Evolutionary conservation across 2,113 vertebrate genomes (phyloP), one percentile per base, ranked within the genome.

Genomic region (Equus quagga): DNA sequence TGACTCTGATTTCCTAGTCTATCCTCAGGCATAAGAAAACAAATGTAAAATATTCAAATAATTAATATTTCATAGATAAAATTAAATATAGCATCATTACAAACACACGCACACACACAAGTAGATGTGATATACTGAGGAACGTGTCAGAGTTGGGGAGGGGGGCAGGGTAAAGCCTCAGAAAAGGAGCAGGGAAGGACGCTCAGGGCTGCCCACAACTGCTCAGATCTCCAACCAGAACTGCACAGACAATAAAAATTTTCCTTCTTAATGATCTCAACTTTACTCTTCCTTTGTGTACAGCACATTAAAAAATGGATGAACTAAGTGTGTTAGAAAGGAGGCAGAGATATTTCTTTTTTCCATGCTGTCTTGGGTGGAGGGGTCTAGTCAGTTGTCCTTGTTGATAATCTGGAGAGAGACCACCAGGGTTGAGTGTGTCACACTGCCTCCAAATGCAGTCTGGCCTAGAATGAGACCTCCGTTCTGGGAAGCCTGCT

Each of bases 221-320:
- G 82, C 62, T 86, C 60, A 8, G 62, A 13, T 33, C 67, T 79
- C 94, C 79, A 18, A 3, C 7, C 2, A 56, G 93, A 83, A n/a
- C 85, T 17, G 67, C 51, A 8, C 0, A 5, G 54, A 46, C 17
- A n/a, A 51, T 23, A 58, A 60, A 51, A 14, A 26, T 18, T 72
- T 46, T 96, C 76, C 97, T 84, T 70, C 67, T 70, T 76, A 62
- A 89, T 7, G 21, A 86, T 28, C 60, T 62, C 88, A 51, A 41
- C 87, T 73, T 23, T 13, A 54, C 67, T 41, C 81, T 76, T 87
- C 56, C 82, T 89, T 67, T 84, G 51, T 28, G 56, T 67, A 56
- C 2, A 70, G 73, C 78, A 76, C 62, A 6, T 51, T 62, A 67
- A 88, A 75, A 64, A 86, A 76, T 1, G 44, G 76, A 54, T 36